These are phyloP conservation scores for Nomada goodeniana DNA, from an alignment of 2,888 invertebrate species.

Conservation along the genomic window DNA sequence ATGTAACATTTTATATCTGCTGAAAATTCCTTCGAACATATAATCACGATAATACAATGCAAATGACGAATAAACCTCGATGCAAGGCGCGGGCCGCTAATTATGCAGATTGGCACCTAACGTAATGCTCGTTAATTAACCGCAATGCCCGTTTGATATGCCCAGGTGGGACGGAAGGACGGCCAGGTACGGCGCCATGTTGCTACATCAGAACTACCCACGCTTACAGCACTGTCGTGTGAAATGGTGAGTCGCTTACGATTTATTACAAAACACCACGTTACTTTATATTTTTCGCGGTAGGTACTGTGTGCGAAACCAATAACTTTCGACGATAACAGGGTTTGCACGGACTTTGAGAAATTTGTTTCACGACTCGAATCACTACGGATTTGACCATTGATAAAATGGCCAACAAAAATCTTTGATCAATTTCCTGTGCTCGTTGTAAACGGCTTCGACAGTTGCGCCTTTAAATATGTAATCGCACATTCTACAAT, in stretches of 20 bases:
- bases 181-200: constrained; percentile 72
- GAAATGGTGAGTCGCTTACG: constrained; percentile 60
- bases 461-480: constrained; percentile 27
- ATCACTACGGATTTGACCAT: too few relatives aligned
- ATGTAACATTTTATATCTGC: neutral
- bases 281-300: neutral
- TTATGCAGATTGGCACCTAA: constrained; percentile 79
- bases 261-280: constrained; percentile 62
- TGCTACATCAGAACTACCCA: constrained; percentile 63
- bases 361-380: too few relatives aligned
- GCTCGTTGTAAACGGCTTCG: constrained; percentile 22
- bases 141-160: constrained; percentile 75
- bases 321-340: neutral
- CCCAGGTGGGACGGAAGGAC: constrained; percentile 74
- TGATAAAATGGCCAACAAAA: too few relatives aligned
- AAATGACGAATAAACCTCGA: constrained; percentile 74
- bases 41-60: constrained; percentile 45
- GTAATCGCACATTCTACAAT: constrained; percentile 43
- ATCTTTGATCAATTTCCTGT: constrained; percentile 14
- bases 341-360: too few relatives aligned
- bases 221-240: constrained; percentile 61
- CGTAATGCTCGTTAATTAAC: constrained; percentile 80
- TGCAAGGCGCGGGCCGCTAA: constrained; percentile 72
- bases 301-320: neutral
- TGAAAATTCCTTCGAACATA: constrained; percentile 7